These are phyloP conservation scores for Megalonaias nervosa DNA, from an alignment of 1,140 invertebrate genomes.

Conservation along the genomic window DNA sequence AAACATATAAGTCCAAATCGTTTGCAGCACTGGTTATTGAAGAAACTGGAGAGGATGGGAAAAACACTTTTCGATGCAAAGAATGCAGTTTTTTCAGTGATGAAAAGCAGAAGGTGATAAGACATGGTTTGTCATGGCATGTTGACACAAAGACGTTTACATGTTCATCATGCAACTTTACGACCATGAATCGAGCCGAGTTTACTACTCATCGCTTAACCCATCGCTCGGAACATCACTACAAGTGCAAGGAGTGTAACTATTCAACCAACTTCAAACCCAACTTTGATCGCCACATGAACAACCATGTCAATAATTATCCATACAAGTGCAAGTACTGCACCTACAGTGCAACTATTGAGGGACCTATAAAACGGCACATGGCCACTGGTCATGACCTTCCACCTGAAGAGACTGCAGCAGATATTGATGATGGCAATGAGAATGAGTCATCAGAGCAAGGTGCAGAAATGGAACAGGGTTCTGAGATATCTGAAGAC, in stretches of 20 bases:
- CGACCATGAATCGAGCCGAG: constrained; percentile 84
- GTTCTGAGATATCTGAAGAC: no score
- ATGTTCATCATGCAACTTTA: constrained; percentile 90
- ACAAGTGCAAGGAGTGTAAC: constrained; percentile 89
- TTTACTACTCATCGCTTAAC: constrained; percentile 80
- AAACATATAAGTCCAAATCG: not conserved
- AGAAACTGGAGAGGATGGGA: constrained; percentile 21
- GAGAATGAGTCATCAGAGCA: constrained; percentile 10
- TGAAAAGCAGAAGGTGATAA: constrained; percentile 50
- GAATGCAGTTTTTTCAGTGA: constrained; percentile 56
- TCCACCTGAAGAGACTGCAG: constrained; percentile 7
- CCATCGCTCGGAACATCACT: constrained; percentile 90
- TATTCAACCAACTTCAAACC: constrained; percentile 94
- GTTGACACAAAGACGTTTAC: constrained; percentile 81
- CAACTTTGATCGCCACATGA: constrained; percentile 93
- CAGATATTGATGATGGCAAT: constrained; percentile 6
- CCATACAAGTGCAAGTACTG: constrained; percentile 87
- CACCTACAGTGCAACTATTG: constrained; percentile 93
- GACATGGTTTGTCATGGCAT: constrained; percentile 60
- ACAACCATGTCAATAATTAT: constrained; percentile 79
- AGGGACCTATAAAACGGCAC: constrained; percentile 93
- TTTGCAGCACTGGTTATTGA: constrained; percentile 10
- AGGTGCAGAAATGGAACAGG: constrained; percentile 1
- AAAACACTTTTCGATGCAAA: constrained; percentile 53
- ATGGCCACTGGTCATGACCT: constrained; percentile 77